Evolutionary conservation across 2,113 vertebrate genomes (phyloP).

Genomic region (Ia io): DNA sequence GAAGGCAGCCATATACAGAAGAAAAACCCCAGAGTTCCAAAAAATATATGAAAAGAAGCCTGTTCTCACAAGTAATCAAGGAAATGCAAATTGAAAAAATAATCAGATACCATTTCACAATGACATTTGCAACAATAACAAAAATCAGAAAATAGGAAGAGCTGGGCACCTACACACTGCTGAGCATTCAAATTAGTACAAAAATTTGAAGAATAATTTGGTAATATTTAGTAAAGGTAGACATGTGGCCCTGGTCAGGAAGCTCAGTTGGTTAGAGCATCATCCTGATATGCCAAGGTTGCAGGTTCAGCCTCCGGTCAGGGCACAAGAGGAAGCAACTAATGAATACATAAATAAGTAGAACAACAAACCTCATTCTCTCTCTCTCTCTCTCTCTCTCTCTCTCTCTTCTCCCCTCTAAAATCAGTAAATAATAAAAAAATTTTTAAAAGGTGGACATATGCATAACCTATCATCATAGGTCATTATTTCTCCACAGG

Average conservation of each 20-base stretch:
- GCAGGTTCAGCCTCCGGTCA: not conserved
- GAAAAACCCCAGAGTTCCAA: not conserved
- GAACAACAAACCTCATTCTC: not conserved
- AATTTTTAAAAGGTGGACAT: not conserved
- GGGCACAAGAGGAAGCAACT: no score
- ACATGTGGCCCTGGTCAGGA: not conserved
- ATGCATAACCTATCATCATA: not conserved
- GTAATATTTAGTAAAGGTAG: not conserved
- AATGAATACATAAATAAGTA: not conserved
- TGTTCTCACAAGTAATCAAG: not conserved
- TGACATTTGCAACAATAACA: not conserved
- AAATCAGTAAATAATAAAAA: not conserved
- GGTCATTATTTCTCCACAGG: fast-evolving
- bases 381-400: no score
- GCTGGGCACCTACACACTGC: not conserved
- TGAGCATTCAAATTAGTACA: not conserved
- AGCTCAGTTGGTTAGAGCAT: not conserved
- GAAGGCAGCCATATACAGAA: not conserved
- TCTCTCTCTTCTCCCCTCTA: no score
- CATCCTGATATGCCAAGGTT: not conserved
- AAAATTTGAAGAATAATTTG: not conserved
- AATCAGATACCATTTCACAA: not conserved
- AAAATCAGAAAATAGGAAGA: not conserved
- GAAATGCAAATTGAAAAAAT: not conserved
- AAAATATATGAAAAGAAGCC: not conserved